These are phyloP conservation scores for Drosophila dives DNA, from an alignment of 2,888 invertebrate genomes.

Conservation along the genomic window DNA sequence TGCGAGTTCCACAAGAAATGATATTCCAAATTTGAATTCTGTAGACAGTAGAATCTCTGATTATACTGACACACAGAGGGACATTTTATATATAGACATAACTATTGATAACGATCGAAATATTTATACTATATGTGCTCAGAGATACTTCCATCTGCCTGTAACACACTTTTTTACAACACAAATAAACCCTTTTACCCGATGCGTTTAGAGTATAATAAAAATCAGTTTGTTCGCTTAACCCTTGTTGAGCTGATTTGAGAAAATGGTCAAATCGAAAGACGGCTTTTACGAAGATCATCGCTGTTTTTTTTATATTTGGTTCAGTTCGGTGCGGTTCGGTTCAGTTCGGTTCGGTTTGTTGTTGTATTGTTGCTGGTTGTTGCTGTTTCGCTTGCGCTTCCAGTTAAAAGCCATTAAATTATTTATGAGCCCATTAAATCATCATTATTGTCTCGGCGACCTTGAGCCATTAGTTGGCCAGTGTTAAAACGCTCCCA, in stretches of 20 bases:
- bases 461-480: conserved; percentile 81
- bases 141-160: not conserved
- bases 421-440: conserved; percentile 84
- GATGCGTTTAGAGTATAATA: not conserved
- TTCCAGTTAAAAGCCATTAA: conserved; percentile 82
- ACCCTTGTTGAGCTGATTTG: conserved; percentile 19
- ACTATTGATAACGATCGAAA: too few relatives aligned
- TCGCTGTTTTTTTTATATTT: conserved; percentile 16
- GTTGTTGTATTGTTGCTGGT: too few relatives aligned
- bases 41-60: accelerated
- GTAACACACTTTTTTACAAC: not conserved
- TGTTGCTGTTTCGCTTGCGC: conserved; percentile 16
- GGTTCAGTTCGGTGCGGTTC: conserved; percentile 3
- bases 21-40: not conserved
- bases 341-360: conserved; percentile 6
- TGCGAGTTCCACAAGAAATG: not conserved
- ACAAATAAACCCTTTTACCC: not conserved
- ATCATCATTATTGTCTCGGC: conserved; percentile 83
- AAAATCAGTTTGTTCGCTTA: conserved; percentile 5
- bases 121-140: not conserved
- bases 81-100: too few relatives aligned
- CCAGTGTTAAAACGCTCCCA: conserved; percentile 54
- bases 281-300: conserved; percentile 26
- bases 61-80: too few relatives aligned
- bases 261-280: not conserved